Base-by-base conservation (phyloP, 1,140 invertebrate genomes). In the Anastrepha obliqua region DNA sequence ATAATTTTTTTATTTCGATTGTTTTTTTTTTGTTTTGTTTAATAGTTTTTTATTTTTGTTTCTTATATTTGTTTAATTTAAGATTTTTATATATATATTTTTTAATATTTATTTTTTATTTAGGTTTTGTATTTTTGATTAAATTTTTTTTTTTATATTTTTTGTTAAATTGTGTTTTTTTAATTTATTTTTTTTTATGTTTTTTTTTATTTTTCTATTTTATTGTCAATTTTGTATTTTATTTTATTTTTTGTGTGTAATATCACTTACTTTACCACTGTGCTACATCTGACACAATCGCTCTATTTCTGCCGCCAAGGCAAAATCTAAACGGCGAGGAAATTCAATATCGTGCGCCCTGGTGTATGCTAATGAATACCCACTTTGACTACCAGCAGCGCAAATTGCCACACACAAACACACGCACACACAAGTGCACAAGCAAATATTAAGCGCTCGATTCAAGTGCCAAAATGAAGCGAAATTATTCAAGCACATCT, bases 391-490 rank as follows among this genome's bases (percentile, higher is more conserved):
- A 81, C 17, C 74, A 81, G 39, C n/a, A 78, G 44, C 44, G 47
- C 74, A 78, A 55, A 78, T 55, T 51, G 44, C 15, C 74, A 78
- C 74, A 20, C 8, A 15, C 74, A 78, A n/a, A 55, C 47, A 58
- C 47, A 81, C 20, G 29, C 47, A 47, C 42, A 51, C n/a, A 13
- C 47, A 81, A 11, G 6, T n/a, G 60, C 60, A 62, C 70, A 20
- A 55, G 74, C 74, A 81, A 81, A 81, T 47, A 81, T 55, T 20
- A 58, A 55, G 47, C 47, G 74, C 74, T 55, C 74, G 55, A 81
- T 81, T 81, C 74, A 81, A 81, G 74, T 81, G 74, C 47, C 74
- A 81, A 81, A 81, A 81, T 81, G 74, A 81, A 81, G 74, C 74
- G 51, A 81, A 81, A 81, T 81, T 58, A 81, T 81, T 81, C 74